These are phyloP conservation scores for Pseudomyrmex dendroicus DNA, from an alignment of 1,140 invertebrate genomes.

Conservation along the genomic window DNA sequence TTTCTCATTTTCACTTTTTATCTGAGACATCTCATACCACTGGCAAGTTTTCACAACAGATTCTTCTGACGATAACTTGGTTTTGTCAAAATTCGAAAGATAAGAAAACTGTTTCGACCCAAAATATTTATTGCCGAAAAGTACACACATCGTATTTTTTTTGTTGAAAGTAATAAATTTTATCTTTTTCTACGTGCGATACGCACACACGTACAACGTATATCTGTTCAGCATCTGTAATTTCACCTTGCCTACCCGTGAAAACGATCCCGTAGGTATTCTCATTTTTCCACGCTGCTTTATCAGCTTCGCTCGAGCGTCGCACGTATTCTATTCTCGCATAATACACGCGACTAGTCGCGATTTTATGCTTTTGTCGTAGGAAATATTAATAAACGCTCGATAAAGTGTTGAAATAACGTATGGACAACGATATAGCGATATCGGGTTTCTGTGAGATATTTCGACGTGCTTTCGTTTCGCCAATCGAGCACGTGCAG, in stretches of 20 bases:
- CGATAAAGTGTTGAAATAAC: conserved; percentile 18
- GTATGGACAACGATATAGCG: conserved; percentile 6
- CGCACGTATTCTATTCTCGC: conserved; percentile 39
- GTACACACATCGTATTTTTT: background rate
- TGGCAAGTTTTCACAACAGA: background rate
- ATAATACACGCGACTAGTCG: conserved; percentile 11
- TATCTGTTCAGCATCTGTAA: conserved; percentile 54
- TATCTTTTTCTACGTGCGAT: too few species aligned
- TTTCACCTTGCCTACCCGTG: conserved; percentile 43
- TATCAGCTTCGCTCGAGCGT: conserved; percentile 19
- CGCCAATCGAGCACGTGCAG: conserved; percentile 17
- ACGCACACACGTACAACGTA: background rate
- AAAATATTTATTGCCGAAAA: background rate
- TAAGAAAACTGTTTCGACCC: background rate
- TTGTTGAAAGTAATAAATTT: background rate
- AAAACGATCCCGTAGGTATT: conserved; percentile 22
- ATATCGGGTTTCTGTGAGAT: conserved; percentile 38
- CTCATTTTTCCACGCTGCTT: conserved; percentile 38
- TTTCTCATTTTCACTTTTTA: background rate
- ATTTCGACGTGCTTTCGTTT: conserved; percentile 34
- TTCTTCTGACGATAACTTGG: too few species aligned
- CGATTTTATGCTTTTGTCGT: conserved; percentile 51
- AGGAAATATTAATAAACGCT: conserved; percentile 36
- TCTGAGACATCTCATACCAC: background rate
- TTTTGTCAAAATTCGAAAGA: background rate